Evolutionary conservation across 2,797 vertebrate genomes (phyloP), one percentile per base, ranked within the genome.

Genomic region (Chaunax sp.): DNA sequence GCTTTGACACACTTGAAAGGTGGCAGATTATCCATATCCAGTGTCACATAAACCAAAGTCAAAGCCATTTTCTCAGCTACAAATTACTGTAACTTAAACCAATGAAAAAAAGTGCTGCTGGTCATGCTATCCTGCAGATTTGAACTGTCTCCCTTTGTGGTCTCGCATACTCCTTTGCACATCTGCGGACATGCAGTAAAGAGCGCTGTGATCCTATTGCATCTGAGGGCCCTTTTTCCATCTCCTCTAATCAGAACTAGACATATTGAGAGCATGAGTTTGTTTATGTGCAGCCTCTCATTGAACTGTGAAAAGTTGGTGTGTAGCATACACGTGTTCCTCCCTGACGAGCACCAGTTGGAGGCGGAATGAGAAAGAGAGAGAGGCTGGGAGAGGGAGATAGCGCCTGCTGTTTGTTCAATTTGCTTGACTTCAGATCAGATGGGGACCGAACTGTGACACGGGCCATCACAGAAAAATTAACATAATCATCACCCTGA

Each of bases 401-500:
- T 86, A 89, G 80, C 0, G 22, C 62, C 54, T 49, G 68, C 56
- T 88, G 82, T 90, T 90, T 86, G 88, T 88, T 89, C 86, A 85
- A 60, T 86, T 86, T 79, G 83, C 83, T 75, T 76, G 83, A 91
- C 73, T 83, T 84, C 75, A 79, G 84, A 91, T 93, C 85, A 84
- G 82, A 90, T 80, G 77, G 30, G 3, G 70, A 78, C 69, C 84
- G 64, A 89, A 84, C 87, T 89, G 82, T 90, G 82, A 89, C 84
- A 62, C 57, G 35, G 63, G 55, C 83, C 83, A 66, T 81, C 73
- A 82, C 54, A 64, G 72, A 72, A 74, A 89, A 82, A 88, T 69
- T 45, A 79, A 71, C 67, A 51, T 44, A 75, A 71, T 75, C 77
- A 75, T 75, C 62, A 57, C 60, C 56, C 72, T 68, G 60, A 87